Evolutionary conservation across 2,797 vertebrate genomes (phyloP).

Genomic region (Chrosomus eos): DNA sequence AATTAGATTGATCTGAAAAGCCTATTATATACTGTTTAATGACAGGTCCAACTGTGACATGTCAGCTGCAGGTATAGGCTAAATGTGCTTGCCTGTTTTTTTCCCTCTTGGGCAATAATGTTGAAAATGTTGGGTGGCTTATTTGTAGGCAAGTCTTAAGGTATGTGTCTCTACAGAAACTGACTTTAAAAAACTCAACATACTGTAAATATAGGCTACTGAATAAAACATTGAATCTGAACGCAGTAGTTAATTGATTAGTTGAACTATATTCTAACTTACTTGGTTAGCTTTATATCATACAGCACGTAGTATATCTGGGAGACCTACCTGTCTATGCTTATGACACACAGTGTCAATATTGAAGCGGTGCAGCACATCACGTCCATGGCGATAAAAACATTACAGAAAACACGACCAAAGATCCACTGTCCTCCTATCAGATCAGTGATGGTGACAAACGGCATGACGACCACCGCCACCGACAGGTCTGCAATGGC

Average conservation of each 20-base stretch:
- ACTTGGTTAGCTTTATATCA: neutral
- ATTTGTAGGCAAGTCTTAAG: neutral
- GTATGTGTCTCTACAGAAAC: neutral
- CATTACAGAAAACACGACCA: constrained; percentile 92
- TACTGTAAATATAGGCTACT: too few relatives aligned
- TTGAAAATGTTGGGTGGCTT: neutral
- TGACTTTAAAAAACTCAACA: neutral
- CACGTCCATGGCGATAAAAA: constrained; percentile 97
- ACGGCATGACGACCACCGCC: constrained; percentile 95
- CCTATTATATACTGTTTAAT: neutral
- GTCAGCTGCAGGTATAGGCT: neutral
- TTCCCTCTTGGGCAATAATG: neutral
- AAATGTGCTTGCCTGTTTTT: neutral
- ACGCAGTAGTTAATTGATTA: neutral
- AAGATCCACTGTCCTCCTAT: constrained; percentile 95
- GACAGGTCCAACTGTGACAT: neutral
- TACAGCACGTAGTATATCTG: neutral
- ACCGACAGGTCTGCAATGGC: constrained; percentile 94
- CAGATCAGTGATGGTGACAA: constrained; percentile 94
- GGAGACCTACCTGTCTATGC: constrained; percentile 90
- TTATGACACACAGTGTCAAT: constrained; percentile 94
- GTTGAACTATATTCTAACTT: neutral
- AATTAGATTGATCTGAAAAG: neutral
- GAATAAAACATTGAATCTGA: neutral
- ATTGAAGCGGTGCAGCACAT: constrained; percentile 99